Percentiles rank a stretch among this genome's conserved stretches.
phyloP scores from a whole-genome alignment of 2,888 invertebrate species.

The Syrista parreyssii region DNA sequence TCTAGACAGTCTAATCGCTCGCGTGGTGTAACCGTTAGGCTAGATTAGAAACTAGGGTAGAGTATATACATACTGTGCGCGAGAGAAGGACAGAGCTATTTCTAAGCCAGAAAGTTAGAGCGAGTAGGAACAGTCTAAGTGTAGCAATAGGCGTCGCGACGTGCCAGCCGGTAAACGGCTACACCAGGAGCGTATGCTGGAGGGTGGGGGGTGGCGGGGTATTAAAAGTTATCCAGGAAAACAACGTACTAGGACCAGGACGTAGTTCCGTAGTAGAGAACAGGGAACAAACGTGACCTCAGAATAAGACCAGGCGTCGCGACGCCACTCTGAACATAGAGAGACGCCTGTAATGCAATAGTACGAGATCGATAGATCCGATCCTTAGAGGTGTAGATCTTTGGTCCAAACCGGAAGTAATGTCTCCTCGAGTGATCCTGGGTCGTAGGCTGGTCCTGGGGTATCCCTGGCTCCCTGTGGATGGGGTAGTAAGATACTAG shows the following conservation, averaged over 20 bases:
- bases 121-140: neutral
- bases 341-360: neutral
- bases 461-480: neutral
- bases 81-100: neutral
- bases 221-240: slow-evolving; percentile 49
- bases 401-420: neutral
- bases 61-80: neutral
- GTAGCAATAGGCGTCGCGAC: slow-evolving; percentile 19
- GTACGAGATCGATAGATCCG: neutral
- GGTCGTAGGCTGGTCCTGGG: neutral
- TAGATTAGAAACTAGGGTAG: neutral
- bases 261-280: neutral
- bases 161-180: slow-evolving; percentile 49
- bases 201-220: slow-evolving; percentile 27
- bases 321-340: neutral
- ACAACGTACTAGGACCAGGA: slow-evolving; percentile 18
- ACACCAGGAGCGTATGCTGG: slow-evolving; percentile 24
- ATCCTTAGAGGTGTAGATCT: neutral
- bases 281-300: neutral
- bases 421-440: neutral
- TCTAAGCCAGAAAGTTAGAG: neutral
- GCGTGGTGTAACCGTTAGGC: neutral
- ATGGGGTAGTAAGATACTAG: neutral
- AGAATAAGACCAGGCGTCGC: neutral
- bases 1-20: neutral